Evolutionary conservation across 37 sponge, comb jelly and placozoan species (phyloP).

Genomic region (Axinella damicornis): DNA sequence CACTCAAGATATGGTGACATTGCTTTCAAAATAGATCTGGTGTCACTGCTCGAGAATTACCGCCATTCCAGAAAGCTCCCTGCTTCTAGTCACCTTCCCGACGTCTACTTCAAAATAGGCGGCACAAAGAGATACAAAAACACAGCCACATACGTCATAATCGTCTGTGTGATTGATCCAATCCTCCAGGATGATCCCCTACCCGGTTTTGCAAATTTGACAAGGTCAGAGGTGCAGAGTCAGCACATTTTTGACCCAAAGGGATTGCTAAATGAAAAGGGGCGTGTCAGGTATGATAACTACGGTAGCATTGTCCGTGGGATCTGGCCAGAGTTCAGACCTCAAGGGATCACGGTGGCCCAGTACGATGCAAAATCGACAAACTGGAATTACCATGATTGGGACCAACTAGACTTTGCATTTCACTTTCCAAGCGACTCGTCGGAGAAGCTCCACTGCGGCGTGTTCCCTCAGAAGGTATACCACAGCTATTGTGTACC

Average conservation of each 20-base stretch:
- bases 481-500: slow-evolving; percentile 6
- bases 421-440: background rate
- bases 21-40: background rate
- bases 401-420: slow-evolving; percentile 17
- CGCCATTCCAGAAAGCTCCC: background rate
- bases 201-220: background rate
- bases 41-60: background rate
- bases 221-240: background rate
- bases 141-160: background rate
- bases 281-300: background rate
- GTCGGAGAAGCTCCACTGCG: background rate
- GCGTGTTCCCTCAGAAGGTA: background rate
- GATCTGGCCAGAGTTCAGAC: background rate
- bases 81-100: background rate
- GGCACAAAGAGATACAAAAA: slow-evolving; percentile 3
- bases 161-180: background rate
- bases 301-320: background rate
- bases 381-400: background rate
- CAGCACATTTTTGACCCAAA: background rate
- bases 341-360: background rate
- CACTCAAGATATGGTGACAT: background rate
- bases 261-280: background rate
- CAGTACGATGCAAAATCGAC: background rate
- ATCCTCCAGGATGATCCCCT: background rate
- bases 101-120: background rate